A percentile compares a stretch with the other conserved stretches of the same genome.
Evolutionary conservation across 2,888 invertebrate species (phyloP).

Genomic region (Lagria hirta): DNA sequence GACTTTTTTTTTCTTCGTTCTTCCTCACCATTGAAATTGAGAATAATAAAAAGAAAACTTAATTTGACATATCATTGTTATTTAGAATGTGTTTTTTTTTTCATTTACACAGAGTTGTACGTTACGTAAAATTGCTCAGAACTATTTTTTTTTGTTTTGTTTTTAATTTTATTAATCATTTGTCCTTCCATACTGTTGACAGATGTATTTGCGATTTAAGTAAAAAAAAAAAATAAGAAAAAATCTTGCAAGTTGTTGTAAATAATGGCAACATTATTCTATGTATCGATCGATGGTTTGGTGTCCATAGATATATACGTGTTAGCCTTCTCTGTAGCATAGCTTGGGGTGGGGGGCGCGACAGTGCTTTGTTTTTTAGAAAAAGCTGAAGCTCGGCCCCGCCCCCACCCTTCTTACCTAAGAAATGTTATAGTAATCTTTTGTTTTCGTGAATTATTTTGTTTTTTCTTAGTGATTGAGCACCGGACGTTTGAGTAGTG

Average conservation of each 20-base stretch:
- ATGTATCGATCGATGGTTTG: constrained; percentile 49
- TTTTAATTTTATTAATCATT: constrained; percentile 26
- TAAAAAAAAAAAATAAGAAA: constrained; percentile 8
- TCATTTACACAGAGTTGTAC: constrained; percentile 17
- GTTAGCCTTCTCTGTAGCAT: constrained; percentile 41
- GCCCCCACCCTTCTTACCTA: constrained; percentile 10
- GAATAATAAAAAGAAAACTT: too few species aligned
- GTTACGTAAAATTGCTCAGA: constrained; percentile 25
- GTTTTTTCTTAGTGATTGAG: constrained; percentile 25
- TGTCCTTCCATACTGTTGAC: constrained; percentile 25
- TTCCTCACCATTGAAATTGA: too few species aligned
- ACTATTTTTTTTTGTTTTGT: too few species aligned
- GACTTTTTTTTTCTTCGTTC: constrained; percentile 10
- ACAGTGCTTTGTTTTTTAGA: constrained; percentile 5
- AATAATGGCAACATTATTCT: constrained; percentile 47
- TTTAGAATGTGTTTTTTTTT: constrained; percentile 9
- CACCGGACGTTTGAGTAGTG: constrained; percentile 32
- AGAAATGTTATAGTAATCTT: constrained; percentile 24
- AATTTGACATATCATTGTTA: constrained; percentile 26
- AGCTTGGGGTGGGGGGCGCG: constrained; percentile 27
- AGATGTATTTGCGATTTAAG: constrained; percentile 19
- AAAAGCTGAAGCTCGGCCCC: neutral
- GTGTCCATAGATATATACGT: constrained; percentile 46
- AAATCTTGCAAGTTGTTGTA: constrained; percentile 43
- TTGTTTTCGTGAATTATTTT: constrained; percentile 28